These are phyloP conservation scores for Oceanites oceanicus DNA, from an alignment of 2,113 vertebrate genomes.

Conservation along the genomic window DNA sequence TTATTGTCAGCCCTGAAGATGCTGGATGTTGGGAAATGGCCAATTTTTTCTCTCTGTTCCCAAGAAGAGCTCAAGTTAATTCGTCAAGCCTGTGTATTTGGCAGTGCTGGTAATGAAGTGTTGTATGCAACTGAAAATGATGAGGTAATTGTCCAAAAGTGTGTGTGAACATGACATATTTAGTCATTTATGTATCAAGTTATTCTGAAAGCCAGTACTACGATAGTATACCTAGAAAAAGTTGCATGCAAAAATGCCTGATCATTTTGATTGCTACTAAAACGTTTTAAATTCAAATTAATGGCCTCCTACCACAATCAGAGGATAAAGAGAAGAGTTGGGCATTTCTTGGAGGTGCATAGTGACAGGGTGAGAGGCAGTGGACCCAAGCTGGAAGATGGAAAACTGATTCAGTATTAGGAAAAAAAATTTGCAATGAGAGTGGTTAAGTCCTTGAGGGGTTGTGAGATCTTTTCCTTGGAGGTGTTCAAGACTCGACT, in stretches of 20 bases:
- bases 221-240: neutral
- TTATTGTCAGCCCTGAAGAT: slow-evolving; percentile 81
- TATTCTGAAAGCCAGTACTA: neutral
- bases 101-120: slow-evolving; percentile 92
- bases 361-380: neutral
- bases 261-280: neutral
- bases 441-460: neutral
- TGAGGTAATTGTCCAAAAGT: slow-evolving; percentile 81
- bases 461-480: neutral
- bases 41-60: slow-evolving; percentile 94
- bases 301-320: neutral
- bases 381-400: neutral
- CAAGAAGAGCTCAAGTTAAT: slow-evolving; percentile 90
- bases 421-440: neutral
- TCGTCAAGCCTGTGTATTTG: slow-evolving; percentile 94
- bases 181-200: neutral
- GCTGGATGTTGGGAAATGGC: slow-evolving; percentile 98
- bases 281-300: neutral
- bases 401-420: neutral
- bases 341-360: neutral
- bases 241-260: neutral
- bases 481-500: neutral
- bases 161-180: neutral
- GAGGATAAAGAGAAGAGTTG: neutral
- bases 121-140: slow-evolving; percentile 91